Evolutionary conservation across 2,888 invertebrate species (phyloP).

Genomic region (Platycheirus albimanus): DNA sequence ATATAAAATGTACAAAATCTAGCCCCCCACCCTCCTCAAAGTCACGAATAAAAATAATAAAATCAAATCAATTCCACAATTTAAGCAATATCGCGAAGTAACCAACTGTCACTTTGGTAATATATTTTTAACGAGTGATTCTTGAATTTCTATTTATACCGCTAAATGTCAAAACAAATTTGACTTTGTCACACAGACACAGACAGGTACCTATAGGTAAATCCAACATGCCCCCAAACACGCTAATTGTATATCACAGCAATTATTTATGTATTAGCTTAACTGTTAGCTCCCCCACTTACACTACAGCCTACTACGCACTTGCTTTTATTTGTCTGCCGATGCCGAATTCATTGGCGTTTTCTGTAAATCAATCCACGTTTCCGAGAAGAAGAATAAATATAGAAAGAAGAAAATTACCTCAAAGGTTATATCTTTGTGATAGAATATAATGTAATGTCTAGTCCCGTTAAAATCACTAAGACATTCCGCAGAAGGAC

Average conservation of each 20-base stretch:
- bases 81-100: too few relatives aligned
- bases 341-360: slow-evolving; percentile 9
- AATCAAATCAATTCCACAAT: too few relatives aligned
- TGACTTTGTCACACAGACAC: not conserved
- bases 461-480: slow-evolving; percentile 23
- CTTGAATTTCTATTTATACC: not conserved
- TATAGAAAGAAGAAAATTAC: slow-evolving; percentile 51
- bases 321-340: slow-evolving; percentile 5
- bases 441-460: slow-evolving; percentile 8
- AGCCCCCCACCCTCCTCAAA: too few relatives aligned
- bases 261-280: slow-evolving; percentile 33
- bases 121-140: too few relatives aligned
- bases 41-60: too few relatives aligned
- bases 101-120: too few relatives aligned
- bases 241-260: slow-evolving; percentile 17
- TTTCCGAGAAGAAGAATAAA: slow-evolving; percentile 9
- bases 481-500: slow-evolving; percentile 64
- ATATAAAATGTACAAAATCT: too few relatives aligned
- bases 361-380: slow-evolving; percentile 24
- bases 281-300: slow-evolving; percentile 12
- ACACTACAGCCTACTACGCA: not conserved
- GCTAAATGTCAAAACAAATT: slow-evolving; percentile 10
- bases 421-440: slow-evolving; percentile 14
- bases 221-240: not conserved
- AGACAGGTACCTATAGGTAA: too few relatives aligned